A percentile compares a stretch with the other conserved stretches of the same genome.
phyloP scores from a whole-genome alignment of 2,888 invertebrate genomes.

The Abscondita cerata region DNA sequence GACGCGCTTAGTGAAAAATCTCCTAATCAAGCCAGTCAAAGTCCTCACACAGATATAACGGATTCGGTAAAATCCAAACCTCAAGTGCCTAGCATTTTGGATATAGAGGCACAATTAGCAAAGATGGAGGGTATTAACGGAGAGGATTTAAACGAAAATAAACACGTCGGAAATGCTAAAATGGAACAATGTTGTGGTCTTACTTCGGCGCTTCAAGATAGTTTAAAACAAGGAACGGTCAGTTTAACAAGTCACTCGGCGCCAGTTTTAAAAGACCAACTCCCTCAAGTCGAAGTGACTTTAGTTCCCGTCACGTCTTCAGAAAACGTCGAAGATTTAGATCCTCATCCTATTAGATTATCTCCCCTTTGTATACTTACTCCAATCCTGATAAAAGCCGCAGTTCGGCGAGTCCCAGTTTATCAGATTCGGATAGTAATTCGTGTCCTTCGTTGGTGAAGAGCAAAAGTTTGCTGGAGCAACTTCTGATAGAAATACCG shows the following conservation, averaged over 20 bases:
- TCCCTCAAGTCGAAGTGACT: conserved; percentile 46
- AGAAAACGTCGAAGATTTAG: conserved; percentile 53
- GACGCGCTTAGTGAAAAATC: conserved; percentile 88
- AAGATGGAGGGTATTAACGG: conserved; percentile 67
- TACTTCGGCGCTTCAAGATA: conserved; percentile 52
- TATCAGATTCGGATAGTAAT: conserved; percentile 50
- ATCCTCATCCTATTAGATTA: conserved; percentile 74
- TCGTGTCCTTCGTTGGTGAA: conserved; percentile 54
- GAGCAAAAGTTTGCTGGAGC: conserved; percentile 73
- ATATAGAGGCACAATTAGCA: conserved; percentile 74
- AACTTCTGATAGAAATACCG: conserved; percentile 86
- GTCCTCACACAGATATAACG: conserved; percentile 62
- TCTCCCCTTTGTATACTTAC: conserved; percentile 81
- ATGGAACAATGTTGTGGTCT: conserved; percentile 55
- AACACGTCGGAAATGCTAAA: conserved; percentile 45
- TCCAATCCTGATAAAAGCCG: conserved; percentile 72
- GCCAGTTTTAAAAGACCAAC: conserved; percentile 32
- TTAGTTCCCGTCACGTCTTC: conserved; percentile 37
- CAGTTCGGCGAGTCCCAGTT: conserved; percentile 52
- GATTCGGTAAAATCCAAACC: conserved; percentile 47
- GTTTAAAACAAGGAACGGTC: conserved; percentile 47
- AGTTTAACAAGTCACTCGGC: conserved; percentile 36
- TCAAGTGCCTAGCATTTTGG: conserved; percentile 65
- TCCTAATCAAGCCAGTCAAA: conserved; percentile 79
- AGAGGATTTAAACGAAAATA: conserved; percentile 41